phyloP scores from a whole-genome alignment of 1,140 invertebrate species.

The Drosophila murphyi region DNA sequence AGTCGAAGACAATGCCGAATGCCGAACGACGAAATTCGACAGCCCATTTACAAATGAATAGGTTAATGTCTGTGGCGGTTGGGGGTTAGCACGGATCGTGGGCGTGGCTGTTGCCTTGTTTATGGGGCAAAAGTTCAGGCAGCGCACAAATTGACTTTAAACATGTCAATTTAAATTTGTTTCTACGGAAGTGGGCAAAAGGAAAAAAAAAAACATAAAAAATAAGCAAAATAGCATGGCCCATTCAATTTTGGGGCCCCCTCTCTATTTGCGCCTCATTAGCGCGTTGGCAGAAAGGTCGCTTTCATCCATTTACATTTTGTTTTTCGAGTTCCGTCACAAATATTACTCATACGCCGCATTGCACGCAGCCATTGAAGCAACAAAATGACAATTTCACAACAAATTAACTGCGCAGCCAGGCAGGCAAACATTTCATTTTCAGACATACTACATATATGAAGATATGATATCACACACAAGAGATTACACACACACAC shows the following conservation, averaged over 20 bases:
- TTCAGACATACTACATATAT: slow-evolving; percentile 34
- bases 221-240: not conserved
- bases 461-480: slow-evolving; percentile 59
- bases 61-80: slow-evolving; percentile 66
- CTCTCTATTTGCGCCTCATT: slow-evolving; percentile 62
- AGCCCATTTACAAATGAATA: slow-evolving; percentile 82
- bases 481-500: slow-evolving; percentile 17
- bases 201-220: not conserved
- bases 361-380: slow-evolving; percentile 78
- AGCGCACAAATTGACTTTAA: slow-evolving; percentile 76
- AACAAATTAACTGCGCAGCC: slow-evolving; percentile 79
- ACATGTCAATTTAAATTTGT: slow-evolving; percentile 73
- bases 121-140: slow-evolving; percentile 64
- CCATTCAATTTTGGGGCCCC: slow-evolving; percentile 14
- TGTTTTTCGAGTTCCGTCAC: slow-evolving; percentile 30
- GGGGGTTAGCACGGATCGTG: not conserved
- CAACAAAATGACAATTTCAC: slow-evolving; percentile 81
- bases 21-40: slow-evolving; percentile 68
- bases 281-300: slow-evolving; percentile 49
- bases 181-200: not conserved
- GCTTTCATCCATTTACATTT: slow-evolving; percentile 34
- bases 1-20: slow-evolving; percentile 40
- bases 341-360: slow-evolving; percentile 82
- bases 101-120: slow-evolving; percentile 45
- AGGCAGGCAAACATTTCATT: slow-evolving; percentile 57